phyloP scores from a whole-genome alignment of 2,113 vertebrate genomes.

The Notarius lentiginosus region DNA sequence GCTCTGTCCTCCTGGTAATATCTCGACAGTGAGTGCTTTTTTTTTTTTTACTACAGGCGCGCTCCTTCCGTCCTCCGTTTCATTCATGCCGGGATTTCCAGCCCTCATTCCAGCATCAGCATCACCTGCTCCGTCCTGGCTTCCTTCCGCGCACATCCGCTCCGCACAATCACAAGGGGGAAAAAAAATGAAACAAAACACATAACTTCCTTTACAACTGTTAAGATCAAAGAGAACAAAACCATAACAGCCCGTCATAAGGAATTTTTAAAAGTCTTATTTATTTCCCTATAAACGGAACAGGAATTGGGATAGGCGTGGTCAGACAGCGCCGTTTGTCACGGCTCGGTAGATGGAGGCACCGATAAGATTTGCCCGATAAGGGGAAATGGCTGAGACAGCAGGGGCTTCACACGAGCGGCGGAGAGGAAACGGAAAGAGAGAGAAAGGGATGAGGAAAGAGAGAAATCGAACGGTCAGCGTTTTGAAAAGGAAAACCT shows the following conservation, averaged over 20 bases:
- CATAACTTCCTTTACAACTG: constrained; percentile 48
- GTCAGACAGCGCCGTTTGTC: constrained; percentile 71
- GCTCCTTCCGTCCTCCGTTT: constrained; percentile 65
- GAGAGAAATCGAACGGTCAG: constrained; percentile 46
- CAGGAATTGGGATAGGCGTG: constrained; percentile 75
- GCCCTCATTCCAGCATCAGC: constrained; percentile 69
- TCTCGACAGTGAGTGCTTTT: constrained; percentile 64
- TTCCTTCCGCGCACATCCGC: constrained; percentile 48
- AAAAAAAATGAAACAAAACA: background rate
- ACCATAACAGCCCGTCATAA: background rate
- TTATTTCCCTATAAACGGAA: constrained; percentile 58
- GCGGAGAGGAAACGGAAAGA: constrained; percentile 51
- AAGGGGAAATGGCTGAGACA: constrained; percentile 61
- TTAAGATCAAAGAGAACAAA: constrained; percentile 30
- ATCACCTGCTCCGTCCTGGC: constrained; percentile 64
- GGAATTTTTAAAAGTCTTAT: background rate
- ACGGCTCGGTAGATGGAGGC: constrained; percentile 69
- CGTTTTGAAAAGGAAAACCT: constrained; percentile 45
- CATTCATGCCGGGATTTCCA: constrained; percentile 78
- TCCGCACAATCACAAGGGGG: constrained; percentile 50
- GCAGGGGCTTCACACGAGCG: constrained; percentile 44
- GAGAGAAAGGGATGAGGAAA: constrained; percentile 39
- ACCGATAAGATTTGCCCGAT: constrained; percentile 70
- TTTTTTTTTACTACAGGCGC: constrained; percentile 66
- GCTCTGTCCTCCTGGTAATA: constrained; percentile 72